These are phyloP conservation scores for Poeciliopsis presidionis DNA, from an alignment of 2,797 vertebrate genomes.

Conservation along the genomic window DNA sequence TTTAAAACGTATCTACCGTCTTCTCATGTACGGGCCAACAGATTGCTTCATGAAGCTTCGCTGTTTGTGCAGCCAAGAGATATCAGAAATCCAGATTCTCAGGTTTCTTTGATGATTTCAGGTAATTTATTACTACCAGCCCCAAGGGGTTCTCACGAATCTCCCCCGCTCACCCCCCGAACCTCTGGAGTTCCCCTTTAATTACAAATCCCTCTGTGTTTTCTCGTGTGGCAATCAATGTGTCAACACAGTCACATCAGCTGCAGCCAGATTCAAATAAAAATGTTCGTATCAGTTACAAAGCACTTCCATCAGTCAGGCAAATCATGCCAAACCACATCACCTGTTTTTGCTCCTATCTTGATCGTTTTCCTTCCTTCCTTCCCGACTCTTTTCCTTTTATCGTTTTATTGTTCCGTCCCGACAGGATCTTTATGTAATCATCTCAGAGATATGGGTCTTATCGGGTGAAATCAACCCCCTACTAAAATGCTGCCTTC, in stretches of 20 bases:
- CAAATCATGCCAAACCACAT: conserved; percentile 60
- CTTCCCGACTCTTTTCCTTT: conserved; percentile 42
- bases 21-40: neutral
- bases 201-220: conserved; percentile 51
- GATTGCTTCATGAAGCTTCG: conserved; percentile 1
- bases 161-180: conserved; percentile 25
- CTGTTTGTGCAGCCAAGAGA: conserved; percentile 7
- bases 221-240: conserved; percentile 62
- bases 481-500: conserved; percentile 24
- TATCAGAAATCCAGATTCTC: conserved; percentile 28
- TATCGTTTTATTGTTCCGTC: conserved; percentile 48
- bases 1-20: neutral
- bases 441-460: conserved; percentile 51
- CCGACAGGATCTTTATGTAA: conserved; percentile 42
- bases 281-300: conserved; percentile 60
- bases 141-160: conserved; percentile 42
- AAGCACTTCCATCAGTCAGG: conserved; percentile 45
- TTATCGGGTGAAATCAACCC: conserved; percentile 56
- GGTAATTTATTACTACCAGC: conserved; percentile 54
- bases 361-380: conserved; percentile 41
- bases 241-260: conserved; percentile 65
- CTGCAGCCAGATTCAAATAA: conserved; percentile 61
- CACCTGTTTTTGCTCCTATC: conserved; percentile 54
- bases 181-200: conserved; percentile 68
- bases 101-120: conserved; percentile 40